Evolutionary conservation across 2,797 vertebrate genomes (phyloP).

Genomic region (Pelochelys cantorii): DNA sequence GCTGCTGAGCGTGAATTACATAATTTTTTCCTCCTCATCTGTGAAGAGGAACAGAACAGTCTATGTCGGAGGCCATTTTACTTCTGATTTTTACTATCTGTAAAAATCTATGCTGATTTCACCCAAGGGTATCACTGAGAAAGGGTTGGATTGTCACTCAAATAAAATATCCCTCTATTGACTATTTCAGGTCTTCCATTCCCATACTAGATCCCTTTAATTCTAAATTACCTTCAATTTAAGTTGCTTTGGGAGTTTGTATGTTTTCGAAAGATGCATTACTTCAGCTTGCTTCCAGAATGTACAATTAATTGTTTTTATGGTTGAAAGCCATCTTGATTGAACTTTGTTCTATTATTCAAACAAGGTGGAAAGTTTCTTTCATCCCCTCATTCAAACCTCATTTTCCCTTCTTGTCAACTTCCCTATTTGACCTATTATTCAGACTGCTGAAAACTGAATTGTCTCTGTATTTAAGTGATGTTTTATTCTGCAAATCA

Average conservation of each 20-base stretch:
- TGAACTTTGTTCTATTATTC: neutral
- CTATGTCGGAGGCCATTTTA: neutral
- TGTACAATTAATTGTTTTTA: neutral
- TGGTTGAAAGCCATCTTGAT: neutral
- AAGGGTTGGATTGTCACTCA: neutral
- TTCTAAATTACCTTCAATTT: neutral
- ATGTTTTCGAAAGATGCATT: neutral
- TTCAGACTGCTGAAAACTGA: neutral
- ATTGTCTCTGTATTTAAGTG: neutral
- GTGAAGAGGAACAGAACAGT: neutral
- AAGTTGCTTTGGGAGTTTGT: neutral
- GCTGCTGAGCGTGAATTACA: neutral
- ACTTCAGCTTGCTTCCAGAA: neutral
- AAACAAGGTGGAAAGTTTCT: neutral
- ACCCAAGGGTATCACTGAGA: neutral
- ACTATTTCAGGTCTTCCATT: neutral
- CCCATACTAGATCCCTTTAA: rapidly evolving
- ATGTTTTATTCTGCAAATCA: constrained; percentile 1
- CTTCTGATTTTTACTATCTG: rapidly evolving
- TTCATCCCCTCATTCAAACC: neutral
- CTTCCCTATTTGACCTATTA: neutral
- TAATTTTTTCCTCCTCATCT: neutral
- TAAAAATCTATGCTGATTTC: neutral
- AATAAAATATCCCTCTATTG: neutral
- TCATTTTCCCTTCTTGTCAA: neutral